phyloP scores from a whole-genome alignment of 2,113 vertebrate genomes.

The Ranitomeya variabilis region DNA sequence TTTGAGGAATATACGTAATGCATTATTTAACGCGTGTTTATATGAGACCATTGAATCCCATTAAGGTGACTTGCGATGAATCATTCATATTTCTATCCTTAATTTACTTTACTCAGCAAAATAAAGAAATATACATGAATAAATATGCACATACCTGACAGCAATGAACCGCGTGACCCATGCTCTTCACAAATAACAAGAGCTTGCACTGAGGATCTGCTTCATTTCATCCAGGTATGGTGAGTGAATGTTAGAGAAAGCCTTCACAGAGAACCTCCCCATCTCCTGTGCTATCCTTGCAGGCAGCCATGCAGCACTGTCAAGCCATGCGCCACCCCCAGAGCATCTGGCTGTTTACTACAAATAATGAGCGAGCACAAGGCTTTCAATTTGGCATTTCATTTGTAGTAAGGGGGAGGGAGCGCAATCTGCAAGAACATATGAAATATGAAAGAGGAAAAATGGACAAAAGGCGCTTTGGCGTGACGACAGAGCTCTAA shows the following conservation, averaged over 20 bases:
- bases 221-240: not conserved
- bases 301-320: slow-evolving; percentile 60
- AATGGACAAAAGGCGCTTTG: slow-evolving; percentile 16
- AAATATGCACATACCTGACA: slow-evolving; percentile 23
- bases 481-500: not conserved
- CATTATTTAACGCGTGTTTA: not conserved
- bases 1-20: not conserved
- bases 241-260: not conserved
- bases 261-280: slow-evolving; percentile 39
- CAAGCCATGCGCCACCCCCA: slow-evolving; percentile 66
- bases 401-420: slow-evolving; percentile 42
- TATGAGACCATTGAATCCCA: not conserved
- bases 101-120: not conserved
- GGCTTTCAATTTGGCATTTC: slow-evolving; percentile 59
- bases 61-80: not conserved
- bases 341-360: slow-evolving; percentile 72
- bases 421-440: slow-evolving; percentile 42
- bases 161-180: not conserved
- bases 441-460: slow-evolving; percentile 52
- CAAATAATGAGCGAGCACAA: slow-evolving; percentile 63
- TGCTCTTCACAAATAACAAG: not conserved
- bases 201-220: not conserved
- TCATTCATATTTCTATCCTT: not conserved
- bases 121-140: not conserved
- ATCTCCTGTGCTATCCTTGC: slow-evolving; percentile 61